Base-by-base conservation (phyloP, 2,113 vertebrate species). In the Eidolon helvum region DNA sequence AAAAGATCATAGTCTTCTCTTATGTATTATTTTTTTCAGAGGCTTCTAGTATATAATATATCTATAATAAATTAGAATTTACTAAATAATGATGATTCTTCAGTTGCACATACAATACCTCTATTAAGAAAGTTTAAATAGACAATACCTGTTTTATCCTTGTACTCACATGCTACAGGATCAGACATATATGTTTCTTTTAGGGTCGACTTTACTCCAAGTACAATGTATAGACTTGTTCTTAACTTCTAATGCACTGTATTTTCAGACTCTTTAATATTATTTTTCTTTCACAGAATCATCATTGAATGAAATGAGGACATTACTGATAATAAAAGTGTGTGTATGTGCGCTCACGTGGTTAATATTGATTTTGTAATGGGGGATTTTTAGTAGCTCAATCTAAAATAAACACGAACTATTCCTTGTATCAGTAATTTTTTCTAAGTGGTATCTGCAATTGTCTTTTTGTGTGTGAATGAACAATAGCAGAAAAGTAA, bases 321-420 rank as follows among this genome's bases (percentile, higher is more conserved):
- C 43, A 61, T 91, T 90, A 65, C 28, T 71, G 16, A 30, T 84
- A 66, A 71, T 59, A 83, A 86, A 75, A 0, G 38, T 59, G 18
- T 30, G 35, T 82, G 35, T 78, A 8, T 86, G n/a, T 57, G 30
- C 59, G 3, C 50, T 50, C 50, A 50, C 71, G 5, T 92, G 43
- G 90, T 48, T 77, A 71, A 14, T 26, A 5, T 65, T 96, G 43
- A 21, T 53, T 61, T 89, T 88, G 0, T 48, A 21, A 45, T 5
- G 26, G 12, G 75, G n/a, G 18, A 21, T 88, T 75, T 95, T 86
- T 12, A 88, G 48, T 40, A 84, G n/a, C 48, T 93, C 33, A 84
- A 66, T 80, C n/a, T 22, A 84, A 94, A 92, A 78, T 65, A 92
- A 91, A 91, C 19, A 83, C 33, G 50, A 87, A 86, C 66, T 80